phyloP scores from a whole-genome alignment of 2,888 invertebrate genomes.

The Drosophila borealis region DNA sequence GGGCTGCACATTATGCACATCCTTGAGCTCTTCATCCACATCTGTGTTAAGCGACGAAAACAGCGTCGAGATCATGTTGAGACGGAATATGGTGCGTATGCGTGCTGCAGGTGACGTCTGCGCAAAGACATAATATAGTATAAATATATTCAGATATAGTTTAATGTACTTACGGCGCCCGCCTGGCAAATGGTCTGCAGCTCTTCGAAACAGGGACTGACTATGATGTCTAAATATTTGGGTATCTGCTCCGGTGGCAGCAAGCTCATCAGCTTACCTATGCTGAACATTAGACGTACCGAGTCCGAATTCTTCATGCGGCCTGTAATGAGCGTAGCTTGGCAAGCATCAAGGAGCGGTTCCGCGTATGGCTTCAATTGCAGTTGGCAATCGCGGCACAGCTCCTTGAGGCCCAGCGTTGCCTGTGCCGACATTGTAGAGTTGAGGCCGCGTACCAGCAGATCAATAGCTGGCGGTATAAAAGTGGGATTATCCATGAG shows the following conservation, averaged over 20 bases:
- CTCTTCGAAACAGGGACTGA: slow-evolving; percentile 89
- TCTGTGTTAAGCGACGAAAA: slow-evolving; percentile 87
- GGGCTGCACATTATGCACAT: slow-evolving; percentile 85
- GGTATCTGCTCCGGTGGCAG: slow-evolving; percentile 88
- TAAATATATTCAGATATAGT: neutral
- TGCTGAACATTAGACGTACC: slow-evolving; percentile 90
- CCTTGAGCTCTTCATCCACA: slow-evolving; percentile 79
- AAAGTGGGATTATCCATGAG: slow-evolving; percentile 89
- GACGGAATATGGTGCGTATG: slow-evolving; percentile 87
- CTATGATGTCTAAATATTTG: slow-evolving; percentile 89
- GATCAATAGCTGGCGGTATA: slow-evolving; percentile 89
- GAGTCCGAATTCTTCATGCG: slow-evolving; percentile 89
- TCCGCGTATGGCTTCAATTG: slow-evolving; percentile 91
- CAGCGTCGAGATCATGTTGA: slow-evolving; percentile 89
- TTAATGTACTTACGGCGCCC: slow-evolving; percentile 84
- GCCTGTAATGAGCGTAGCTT: slow-evolving; percentile 87
- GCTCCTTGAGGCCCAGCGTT: slow-evolving; percentile 94
- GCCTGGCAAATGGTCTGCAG: slow-evolving; percentile 86
- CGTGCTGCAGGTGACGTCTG: slow-evolving; percentile 60
- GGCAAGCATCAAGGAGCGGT: slow-evolving; percentile 90
- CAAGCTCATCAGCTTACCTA: slow-evolving; percentile 90
- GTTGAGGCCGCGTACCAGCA: slow-evolving; percentile 89
- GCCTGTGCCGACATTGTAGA: slow-evolving; percentile 91
- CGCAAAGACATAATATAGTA: neutral
- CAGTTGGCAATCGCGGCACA: slow-evolving; percentile 92